Evolutionary conservation across 64 coral and sea anemone species (phyloP).

Genomic region (Trachythela sp.): DNA sequence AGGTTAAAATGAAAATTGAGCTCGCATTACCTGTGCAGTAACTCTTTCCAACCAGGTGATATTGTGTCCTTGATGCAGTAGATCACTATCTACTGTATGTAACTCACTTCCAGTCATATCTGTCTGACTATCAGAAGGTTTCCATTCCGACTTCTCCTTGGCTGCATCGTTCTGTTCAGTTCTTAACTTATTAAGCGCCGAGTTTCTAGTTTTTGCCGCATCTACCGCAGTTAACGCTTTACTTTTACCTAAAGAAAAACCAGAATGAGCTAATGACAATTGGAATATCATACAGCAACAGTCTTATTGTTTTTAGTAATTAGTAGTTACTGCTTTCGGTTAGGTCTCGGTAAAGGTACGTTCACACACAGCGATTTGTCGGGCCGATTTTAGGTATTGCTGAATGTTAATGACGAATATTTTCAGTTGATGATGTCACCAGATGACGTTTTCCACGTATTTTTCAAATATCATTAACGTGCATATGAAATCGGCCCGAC

Average conservation of each 20-base stretch:
- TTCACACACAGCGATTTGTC: no score
- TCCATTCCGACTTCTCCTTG: constrained; percentile 39
- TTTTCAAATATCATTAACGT: no score
- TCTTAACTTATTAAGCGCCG: constrained; percentile 45
- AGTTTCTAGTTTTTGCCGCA: constrained; percentile 45
- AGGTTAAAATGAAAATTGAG: no score
- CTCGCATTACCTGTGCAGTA: constrained; percentile 75
- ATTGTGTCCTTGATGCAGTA: constrained; percentile 48
- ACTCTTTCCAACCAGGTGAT: constrained; percentile 86
- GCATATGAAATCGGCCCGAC: no score
- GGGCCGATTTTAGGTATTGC: no score
- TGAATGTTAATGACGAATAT: no score
- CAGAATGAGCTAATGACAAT: background rate
- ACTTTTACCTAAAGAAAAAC: constrained; percentile 51
- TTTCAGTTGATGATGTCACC: no score
- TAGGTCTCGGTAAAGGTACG: no score
- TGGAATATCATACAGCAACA: no score
- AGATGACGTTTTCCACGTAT: no score
- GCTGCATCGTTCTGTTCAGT: constrained; percentile 67
- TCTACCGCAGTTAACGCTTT: constrained; percentile 75
- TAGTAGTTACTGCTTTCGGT: no score
- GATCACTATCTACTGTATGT: constrained; percentile 26
- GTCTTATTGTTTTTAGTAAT: background rate
- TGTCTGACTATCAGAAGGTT: constrained; percentile 19
- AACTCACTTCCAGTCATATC: background rate